Percentiles rank a stretch among this genome's conserved stretches.
These are phyloP conservation scores for Oreochromis spilurus DNA, from an alignment of 2,113 vertebrate genomes.

Conservation along the genomic window DNA sequence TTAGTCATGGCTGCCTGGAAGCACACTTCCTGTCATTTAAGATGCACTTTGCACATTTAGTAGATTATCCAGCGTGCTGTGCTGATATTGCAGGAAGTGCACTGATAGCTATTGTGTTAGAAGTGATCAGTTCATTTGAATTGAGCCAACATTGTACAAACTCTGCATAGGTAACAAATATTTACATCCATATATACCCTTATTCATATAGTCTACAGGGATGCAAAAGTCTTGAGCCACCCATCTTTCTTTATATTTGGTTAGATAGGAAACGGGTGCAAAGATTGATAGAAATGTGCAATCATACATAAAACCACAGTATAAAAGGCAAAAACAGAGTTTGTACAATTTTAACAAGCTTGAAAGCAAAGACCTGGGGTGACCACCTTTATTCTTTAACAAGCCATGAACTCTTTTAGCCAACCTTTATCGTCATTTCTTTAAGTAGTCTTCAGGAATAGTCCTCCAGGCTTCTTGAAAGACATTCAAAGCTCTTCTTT, in stretches of 20 bases:
- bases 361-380: background rate
- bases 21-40: background rate
- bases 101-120: background rate
- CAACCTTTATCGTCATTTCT: background rate
- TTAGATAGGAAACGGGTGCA: background rate
- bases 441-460: background rate
- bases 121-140: background rate
- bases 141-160: background rate
- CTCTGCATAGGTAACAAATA: background rate
- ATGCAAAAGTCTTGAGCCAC: background rate
- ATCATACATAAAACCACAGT: background rate
- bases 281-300: background rate
- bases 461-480: background rate
- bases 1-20: background rate
- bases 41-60: background rate
- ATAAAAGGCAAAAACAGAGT: background rate
- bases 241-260: background rate
- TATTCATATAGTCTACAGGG: background rate
- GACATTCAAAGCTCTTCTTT: fast-evolving
- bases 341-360: background rate
- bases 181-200: background rate
- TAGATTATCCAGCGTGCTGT: background rate
- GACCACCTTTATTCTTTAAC: background rate
- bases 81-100: background rate
- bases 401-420: background rate